These are phyloP conservation scores for Oryzaephilus surinamensis DNA, from an alignment of 1,140 invertebrate species.

Conservation along the genomic window DNA sequence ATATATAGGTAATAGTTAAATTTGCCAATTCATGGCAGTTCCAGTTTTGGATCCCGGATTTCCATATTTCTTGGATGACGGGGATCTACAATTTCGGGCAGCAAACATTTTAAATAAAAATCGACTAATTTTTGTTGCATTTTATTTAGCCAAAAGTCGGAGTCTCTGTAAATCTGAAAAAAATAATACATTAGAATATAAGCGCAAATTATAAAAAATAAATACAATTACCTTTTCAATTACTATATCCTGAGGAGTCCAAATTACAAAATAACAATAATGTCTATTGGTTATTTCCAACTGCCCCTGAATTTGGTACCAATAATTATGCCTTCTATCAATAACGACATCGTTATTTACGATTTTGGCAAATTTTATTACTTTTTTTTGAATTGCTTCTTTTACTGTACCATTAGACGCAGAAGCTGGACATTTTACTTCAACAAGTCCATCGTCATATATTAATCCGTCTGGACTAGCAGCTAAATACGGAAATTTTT, in stretches of 20 bases:
- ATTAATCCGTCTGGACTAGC: slow-evolving; percentile 19
- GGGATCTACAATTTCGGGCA: no score
- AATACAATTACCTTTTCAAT: no score
- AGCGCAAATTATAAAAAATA: no score
- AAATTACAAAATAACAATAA: slow-evolving; percentile 11
- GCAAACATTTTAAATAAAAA: background rate
- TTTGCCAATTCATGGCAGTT: no score
- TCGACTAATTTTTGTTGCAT: background rate
- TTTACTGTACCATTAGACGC: background rate
- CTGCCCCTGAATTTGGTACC: slow-evolving; percentile 16
- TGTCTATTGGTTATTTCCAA: slow-evolving; percentile 10
- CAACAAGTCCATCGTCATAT: slow-evolving; percentile 13
- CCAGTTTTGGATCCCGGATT: no score
- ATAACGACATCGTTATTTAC: slow-evolving; percentile 4
- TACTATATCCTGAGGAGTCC: background rate
- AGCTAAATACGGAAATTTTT: slow-evolving; percentile 10
- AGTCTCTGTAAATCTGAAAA: background rate
- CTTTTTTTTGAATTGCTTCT: background rate
- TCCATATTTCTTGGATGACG: no score
- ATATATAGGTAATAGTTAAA: no score
- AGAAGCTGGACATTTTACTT: slow-evolving; percentile 21
- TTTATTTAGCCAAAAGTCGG: background rate
- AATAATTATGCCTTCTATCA: slow-evolving; percentile 17
- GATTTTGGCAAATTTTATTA: slow-evolving; percentile 15
- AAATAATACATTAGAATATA: no score